Conservation (phyloP, 2,113 vertebrate species). For the Varanus komodoensis region DNA sequence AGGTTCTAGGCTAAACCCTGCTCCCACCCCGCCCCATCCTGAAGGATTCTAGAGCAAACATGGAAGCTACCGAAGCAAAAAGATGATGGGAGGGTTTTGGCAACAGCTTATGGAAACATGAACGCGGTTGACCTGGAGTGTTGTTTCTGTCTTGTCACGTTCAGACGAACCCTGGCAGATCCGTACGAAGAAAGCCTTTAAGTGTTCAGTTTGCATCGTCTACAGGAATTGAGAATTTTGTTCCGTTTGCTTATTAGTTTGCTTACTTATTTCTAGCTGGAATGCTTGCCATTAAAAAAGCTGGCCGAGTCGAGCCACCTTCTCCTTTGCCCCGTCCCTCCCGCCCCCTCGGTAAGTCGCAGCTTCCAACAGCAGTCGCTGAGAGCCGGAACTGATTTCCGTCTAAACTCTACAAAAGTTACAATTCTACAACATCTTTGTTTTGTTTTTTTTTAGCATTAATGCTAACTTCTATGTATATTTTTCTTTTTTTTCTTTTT, state of each 20-base stretch:
- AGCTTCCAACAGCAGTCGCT: constrained; percentile 83
- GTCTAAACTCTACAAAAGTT: constrained; percentile 97
- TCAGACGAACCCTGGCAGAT: constrained; percentile 61
- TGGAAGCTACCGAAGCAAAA: constrained; percentile 84
- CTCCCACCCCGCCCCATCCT: constrained; percentile 68
- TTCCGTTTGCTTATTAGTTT: constrained; percentile 60
- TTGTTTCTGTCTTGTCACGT: constrained; percentile 56
- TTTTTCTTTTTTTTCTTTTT: constrained; percentile 83
- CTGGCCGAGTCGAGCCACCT: constrained; percentile 86
- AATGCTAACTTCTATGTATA: constrained; percentile 88
- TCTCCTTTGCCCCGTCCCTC: constrained; percentile 70
- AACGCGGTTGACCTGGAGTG: constrained; percentile 73
- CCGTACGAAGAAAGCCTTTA: constrained; percentile 69
- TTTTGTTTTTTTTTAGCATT: constrained; percentile 85
- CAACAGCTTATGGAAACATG: constrained; percentile 78
- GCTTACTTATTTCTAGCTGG: constrained; percentile 75
- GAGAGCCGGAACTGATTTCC: constrained; percentile 92
- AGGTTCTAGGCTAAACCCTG: constrained; percentile 81
- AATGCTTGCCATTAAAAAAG: constrained; percentile 91
- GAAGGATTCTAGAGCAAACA: constrained; percentile 86
- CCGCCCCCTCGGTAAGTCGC: constrained; percentile 71
- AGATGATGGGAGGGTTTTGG: constrained; percentile 77
- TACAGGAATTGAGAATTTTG: constrained; percentile 67
- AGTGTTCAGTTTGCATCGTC: constrained; percentile 70
- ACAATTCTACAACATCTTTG: constrained; percentile 95